Percentiles rank a stretch among this genome's conserved stretches.
These are phyloP conservation scores for Eurystomus gularis DNA, from an alignment of 2,113 vertebrate genomes.

Conservation along the genomic window DNA sequence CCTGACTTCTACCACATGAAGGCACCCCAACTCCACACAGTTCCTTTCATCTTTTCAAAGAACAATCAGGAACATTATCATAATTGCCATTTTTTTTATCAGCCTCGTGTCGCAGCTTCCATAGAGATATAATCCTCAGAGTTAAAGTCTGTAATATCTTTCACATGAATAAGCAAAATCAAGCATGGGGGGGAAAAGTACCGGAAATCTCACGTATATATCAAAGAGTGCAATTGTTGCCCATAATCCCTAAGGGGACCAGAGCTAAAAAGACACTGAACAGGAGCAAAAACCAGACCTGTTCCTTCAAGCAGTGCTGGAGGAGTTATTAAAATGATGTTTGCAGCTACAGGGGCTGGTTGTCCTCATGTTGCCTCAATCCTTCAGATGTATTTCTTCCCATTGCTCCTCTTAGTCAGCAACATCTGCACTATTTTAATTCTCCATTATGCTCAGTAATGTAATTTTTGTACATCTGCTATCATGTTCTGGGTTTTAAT, in stretches of 20 bases:
- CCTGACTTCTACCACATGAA: not conserved
- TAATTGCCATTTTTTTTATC: not conserved
- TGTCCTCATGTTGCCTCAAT: not conserved
- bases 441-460: not conserved
- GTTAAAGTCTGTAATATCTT: not conserved
- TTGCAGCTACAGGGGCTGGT: not conserved
- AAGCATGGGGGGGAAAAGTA: fast-evolving
- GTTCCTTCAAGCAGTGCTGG: not conserved
- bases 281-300: not conserved
- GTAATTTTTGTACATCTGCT: not conserved
- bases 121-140: not conserved
- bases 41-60: not conserved
- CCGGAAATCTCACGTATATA: not conserved
- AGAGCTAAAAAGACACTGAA: not conserved
- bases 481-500: not conserved
- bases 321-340: not conserved
- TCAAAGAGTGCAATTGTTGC: not conserved
- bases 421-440: not conserved
- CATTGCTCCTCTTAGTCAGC: not conserved
- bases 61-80: not conserved
- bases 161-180: not conserved
- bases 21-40: not conserved
- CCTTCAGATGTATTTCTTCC: not conserved
- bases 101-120: not conserved
- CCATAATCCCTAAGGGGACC: not conserved